Base-by-base conservation (phyloP, 1,140 invertebrate species). In the Drosophila takahashii region DNA sequence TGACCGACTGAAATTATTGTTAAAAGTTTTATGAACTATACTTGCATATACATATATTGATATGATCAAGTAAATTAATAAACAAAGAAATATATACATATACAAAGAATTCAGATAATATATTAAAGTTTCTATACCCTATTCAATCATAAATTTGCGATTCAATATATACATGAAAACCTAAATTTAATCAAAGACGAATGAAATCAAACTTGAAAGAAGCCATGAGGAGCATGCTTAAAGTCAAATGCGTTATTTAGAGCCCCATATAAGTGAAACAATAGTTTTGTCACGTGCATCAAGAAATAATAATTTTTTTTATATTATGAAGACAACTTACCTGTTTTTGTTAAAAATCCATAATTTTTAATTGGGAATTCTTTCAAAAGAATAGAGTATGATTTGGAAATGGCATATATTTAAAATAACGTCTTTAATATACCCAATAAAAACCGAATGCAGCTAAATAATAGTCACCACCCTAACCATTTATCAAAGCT, bases 1-100 rank as follows among this genome's bases (percentile, higher is more conserved):
- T 53, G 83, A 90, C 83, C 83, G 87, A 90, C 87, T 90, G 87
- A 90, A 89, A 87, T 87, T 90, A 90, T 90, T 90, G 87, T 90
- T 90, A 90, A 87, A 90, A 77, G 67, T 90, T 90, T 87, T 90
- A 83, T 84, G 87, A 90, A 90, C 77, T 87, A 80, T 87, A 87
- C 83, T 87, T 87, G 83, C 79, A 83, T 89, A 51, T 51, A 87
- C 79, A 81, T 60, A 87, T 90, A 90, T 90, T 90, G 81, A 90
- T 85, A 85, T 89, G 85, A 89, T 86, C 81, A 90, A 90, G 81
- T 81, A 85, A 90, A 86, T 64, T 53, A 70, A 76, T 32, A 60
- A 83, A 79, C 62, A 74, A 81, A 64, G 16, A 84, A 84, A 74
- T 58, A 83, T 71, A 87, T 58, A 83, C 67, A 87, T 83, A 87